These are phyloP conservation scores for Xenops minutus DNA, from an alignment of 2,797 vertebrate species.

Conservation along the genomic window DNA sequence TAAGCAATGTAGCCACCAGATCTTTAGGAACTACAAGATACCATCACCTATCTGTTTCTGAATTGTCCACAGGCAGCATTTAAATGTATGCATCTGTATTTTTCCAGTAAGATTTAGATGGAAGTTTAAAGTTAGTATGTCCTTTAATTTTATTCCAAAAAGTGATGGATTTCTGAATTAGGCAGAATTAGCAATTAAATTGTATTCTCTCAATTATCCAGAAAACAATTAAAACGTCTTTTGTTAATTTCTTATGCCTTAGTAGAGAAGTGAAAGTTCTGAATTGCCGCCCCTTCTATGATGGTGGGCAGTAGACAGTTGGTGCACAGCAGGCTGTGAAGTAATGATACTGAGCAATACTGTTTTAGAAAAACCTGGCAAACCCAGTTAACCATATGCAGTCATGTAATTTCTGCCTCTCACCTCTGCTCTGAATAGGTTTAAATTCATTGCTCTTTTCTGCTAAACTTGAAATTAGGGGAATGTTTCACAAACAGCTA, in stretches of 20 bases:
- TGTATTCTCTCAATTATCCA: neutral
- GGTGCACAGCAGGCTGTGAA: constrained; percentile 49
- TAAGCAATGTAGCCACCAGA: neutral
- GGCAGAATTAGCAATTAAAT: neutral
- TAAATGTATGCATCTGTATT: neutral
- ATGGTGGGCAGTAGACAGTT: constrained; percentile 15
- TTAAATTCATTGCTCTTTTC: neutral
- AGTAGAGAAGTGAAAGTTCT: neutral
- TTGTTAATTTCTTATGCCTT: neutral
- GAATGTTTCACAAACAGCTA: neutral
- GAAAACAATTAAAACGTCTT: neutral
- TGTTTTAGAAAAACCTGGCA: constrained; percentile 34
- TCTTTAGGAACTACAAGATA: neutral
- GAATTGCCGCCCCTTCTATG: neutral
- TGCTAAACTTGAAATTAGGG: neutral
- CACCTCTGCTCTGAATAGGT: neutral
- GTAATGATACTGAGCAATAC: neutral
- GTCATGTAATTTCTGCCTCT: constrained; percentile 5
- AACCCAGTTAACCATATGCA: constrained; percentile 10
- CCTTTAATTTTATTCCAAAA: neutral
- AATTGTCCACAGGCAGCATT: neutral
- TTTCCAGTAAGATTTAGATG: neutral
- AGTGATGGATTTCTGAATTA: neutral
- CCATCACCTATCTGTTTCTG: neutral
- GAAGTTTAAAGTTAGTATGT: neutral